phyloP scores from a whole-genome alignment of 2,888 invertebrate genomes.

The Autographa gamma region DNA sequence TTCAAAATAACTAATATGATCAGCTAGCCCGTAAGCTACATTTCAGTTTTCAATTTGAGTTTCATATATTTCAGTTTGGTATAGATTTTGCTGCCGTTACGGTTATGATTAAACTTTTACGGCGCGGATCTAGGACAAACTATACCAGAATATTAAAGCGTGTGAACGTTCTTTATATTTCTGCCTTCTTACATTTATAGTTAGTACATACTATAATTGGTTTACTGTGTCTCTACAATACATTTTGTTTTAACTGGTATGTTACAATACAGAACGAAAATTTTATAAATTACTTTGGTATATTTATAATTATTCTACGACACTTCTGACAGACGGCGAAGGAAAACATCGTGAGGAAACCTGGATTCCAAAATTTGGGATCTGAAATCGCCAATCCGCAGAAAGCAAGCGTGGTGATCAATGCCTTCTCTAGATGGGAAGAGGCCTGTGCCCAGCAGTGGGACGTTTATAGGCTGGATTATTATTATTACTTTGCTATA shows the following conservation, averaged over 20 bases:
- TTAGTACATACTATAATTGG: constrained; percentile 5
- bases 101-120: constrained; percentile 54
- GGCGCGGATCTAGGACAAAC: constrained; percentile 38
- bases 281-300: too few species aligned
- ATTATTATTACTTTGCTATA: too few species aligned
- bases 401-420: too few species aligned
- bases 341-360: too few species aligned
- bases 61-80: constrained; percentile 36
- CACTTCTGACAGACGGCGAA: too few species aligned
- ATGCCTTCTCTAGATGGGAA: too few species aligned
- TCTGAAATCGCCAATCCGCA: too few species aligned
- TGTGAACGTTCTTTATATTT: constrained; percentile 25
- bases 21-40: constrained; percentile 10
- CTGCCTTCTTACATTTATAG: constrained; percentile 22
- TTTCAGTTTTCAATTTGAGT: constrained; percentile 41
- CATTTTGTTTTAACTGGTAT: background rate
- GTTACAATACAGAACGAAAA: too few species aligned
- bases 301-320: too few species aligned
- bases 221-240: background rate
- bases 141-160: constrained; percentile 38
- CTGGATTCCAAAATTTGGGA: too few species aligned
- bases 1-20: background rate
- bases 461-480: too few species aligned
- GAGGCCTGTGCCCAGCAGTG: too few species aligned
- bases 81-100: constrained; percentile 37